Conservation (phyloP, 2,797 vertebrate species). For the Syndactyla subalaris region DNA sequence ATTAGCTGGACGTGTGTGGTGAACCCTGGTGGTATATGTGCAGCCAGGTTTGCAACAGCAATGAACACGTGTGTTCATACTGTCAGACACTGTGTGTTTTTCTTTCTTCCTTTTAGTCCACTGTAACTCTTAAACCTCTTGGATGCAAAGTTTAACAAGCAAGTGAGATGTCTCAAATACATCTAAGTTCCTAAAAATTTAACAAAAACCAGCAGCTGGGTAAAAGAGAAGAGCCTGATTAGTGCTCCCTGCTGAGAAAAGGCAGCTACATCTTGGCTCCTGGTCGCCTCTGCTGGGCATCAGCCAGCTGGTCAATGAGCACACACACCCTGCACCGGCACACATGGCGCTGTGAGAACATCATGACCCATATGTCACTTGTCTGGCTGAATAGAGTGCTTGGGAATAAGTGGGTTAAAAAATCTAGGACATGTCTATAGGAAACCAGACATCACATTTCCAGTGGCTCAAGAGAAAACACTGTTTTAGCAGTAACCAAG, state of each 20-base stretch:
- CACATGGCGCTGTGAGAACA: neutral
- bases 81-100: neutral
- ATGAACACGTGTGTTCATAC: neutral
- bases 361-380: neutral
- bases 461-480: neutral
- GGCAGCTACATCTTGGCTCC: neutral
- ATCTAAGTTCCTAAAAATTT: neutral
- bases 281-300: neutral
- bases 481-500: neutral
- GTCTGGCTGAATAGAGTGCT: neutral
- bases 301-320: slow-evolving; percentile 24
- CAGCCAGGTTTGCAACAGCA: neutral
- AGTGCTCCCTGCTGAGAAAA: neutral
- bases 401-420: neutral
- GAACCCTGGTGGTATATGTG: neutral
- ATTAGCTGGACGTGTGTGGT: neutral
- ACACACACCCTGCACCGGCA: rapidly evolving
- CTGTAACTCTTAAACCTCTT: neutral
- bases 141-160: neutral
- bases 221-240: neutral
- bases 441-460: neutral
- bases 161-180: neutral
- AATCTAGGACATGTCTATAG: neutral
- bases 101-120: neutral
- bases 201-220: neutral